These are phyloP conservation scores for Cariama cristata DNA, from an alignment of 2,113 vertebrate genomes.

Conservation along the genomic window DNA sequence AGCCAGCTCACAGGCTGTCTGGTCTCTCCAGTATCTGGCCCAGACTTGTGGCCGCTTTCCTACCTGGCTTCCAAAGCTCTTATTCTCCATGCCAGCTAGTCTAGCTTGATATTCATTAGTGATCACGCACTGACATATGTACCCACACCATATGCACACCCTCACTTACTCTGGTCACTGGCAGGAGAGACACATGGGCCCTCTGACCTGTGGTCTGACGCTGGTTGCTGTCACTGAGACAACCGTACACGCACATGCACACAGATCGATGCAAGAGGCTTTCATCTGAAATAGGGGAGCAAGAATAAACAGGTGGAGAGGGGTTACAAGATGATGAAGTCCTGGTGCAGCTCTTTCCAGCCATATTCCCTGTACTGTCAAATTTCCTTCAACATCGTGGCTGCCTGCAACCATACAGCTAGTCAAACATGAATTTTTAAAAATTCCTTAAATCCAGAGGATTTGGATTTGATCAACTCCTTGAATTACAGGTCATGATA, in stretches of 20 bases:
- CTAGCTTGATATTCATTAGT: neutral
- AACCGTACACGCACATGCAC: too few relatives aligned
- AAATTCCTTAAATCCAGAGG: neutral
- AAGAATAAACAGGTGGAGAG: neutral
- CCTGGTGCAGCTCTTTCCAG: neutral
- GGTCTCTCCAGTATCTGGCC: neutral
- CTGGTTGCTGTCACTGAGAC: neutral
- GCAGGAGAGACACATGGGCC: neutral
- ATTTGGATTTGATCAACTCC: neutral
- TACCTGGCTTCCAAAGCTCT: neutral
- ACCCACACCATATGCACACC: too few relatives aligned
- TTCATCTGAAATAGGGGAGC: neutral
- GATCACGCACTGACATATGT: neutral
- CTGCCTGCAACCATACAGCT: neutral
- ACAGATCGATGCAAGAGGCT: neutral
- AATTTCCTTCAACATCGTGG: fast-evolving
- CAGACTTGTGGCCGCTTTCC: neutral
- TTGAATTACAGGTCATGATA: neutral
- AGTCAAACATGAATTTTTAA: neutral
- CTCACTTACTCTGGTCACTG: neutral
- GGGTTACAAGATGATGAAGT: neutral
- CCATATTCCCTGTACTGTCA: neutral
- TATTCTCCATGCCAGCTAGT: neutral
- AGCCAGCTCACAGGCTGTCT: neutral
- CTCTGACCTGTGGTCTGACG: neutral